These are phyloP conservation scores for Hestina assimilis DNA, from an alignment of 1,140 invertebrate species.

Conservation along the genomic window DNA sequence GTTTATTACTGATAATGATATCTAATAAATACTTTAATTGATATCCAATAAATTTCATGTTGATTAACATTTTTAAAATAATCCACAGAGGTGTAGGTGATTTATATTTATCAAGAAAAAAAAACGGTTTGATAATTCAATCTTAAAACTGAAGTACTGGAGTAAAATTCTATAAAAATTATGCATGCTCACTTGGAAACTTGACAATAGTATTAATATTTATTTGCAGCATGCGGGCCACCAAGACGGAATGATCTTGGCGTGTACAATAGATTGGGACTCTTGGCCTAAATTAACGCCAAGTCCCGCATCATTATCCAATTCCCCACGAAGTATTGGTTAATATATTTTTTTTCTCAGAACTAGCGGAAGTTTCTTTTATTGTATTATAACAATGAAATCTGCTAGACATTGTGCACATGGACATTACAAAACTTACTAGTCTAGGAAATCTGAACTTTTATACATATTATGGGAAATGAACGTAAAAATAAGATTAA, in stretches of 20 bases:
- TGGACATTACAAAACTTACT: no score
- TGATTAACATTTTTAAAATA: no score
- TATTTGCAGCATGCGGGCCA: conserved; percentile 64
- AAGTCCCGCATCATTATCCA: conserved; percentile 65
- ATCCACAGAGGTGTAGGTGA: no score
- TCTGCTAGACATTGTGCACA: not conserved
- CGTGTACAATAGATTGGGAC: conserved; percentile 66
- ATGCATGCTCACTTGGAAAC: not conserved
- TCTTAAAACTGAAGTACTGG: not conserved
- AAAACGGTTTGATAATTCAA: not conserved
- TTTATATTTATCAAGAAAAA: no score
- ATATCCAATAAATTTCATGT: no score
- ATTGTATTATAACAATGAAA: not conserved
- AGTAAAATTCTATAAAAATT: not conserved
- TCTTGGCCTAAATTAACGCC: conserved; percentile 70
- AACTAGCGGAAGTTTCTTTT: conserved; percentile 37
- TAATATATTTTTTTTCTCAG: conserved; percentile 38
- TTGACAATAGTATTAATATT: conserved; percentile 47
- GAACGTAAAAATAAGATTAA: no score
- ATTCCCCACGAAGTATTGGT: conserved; percentile 29
- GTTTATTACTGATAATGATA: no score
- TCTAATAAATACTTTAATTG: no score
- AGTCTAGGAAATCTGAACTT: no score
- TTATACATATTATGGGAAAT: no score
- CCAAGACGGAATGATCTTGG: conserved; percentile 63